phyloP scores from a whole-genome alignment of 2,888 invertebrate species.

The Hydropsyche betteni region DNA sequence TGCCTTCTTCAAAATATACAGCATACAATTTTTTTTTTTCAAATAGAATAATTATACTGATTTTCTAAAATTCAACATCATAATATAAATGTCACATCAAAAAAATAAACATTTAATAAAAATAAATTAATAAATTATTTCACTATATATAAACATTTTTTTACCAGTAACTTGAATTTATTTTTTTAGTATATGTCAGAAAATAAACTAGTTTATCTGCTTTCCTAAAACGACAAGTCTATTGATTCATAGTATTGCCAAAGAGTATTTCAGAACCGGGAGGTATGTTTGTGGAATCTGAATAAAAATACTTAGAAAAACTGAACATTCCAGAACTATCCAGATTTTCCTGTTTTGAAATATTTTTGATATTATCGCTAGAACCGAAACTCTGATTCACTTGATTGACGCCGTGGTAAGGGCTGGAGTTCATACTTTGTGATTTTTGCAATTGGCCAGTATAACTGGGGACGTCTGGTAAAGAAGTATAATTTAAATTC shows the following conservation, averaged over 20 bases:
- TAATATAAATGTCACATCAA: too few species aligned
- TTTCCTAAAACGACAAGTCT: slow-evolving; percentile 54
- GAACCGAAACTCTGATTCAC: slow-evolving; percentile 63
- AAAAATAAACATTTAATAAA: too few species aligned
- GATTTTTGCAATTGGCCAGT: slow-evolving; percentile 61
- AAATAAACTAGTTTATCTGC: too few species aligned
- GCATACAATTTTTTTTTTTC: too few species aligned
- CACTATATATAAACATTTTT: too few species aligned
- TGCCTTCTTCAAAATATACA: too few species aligned
- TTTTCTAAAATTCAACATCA: too few species aligned
- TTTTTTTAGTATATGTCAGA: too few species aligned
- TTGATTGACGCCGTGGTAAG: slow-evolving; percentile 58
- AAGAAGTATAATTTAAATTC: slow-evolving; percentile 56
- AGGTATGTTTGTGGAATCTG: slow-evolving; percentile 64
- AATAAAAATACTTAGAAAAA: slow-evolving; percentile 73
- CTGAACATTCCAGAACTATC: slow-evolving; percentile 65
- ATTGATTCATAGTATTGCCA: slow-evolving; percentile 57
- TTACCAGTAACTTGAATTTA: too few species aligned
- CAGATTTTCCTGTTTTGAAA: slow-evolving; percentile 54
- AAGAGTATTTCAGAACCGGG: slow-evolving; percentile 73
- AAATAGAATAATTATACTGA: too few species aligned
- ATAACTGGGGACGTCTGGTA: slow-evolving; percentile 58
- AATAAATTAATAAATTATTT: too few species aligned
- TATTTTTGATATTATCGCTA: slow-evolving; percentile 57
- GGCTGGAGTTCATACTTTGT: slow-evolving; percentile 61